These are phyloP conservation scores for Corbicula japonica DNA, from an alignment of 2,888 invertebrate genomes.

Conservation along the genomic window DNA sequence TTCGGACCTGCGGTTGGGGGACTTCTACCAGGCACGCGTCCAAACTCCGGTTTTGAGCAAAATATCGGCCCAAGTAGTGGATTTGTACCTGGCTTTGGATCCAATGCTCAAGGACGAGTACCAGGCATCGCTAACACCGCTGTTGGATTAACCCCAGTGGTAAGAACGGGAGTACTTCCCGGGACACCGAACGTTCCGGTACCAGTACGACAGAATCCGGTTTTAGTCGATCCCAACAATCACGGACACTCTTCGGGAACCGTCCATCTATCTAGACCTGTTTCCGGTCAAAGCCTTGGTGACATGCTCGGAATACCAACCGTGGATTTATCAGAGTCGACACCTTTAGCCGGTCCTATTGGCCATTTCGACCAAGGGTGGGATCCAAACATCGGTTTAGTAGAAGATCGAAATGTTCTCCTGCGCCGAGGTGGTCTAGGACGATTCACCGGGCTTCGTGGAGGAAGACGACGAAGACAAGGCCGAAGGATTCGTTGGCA, in stretches of 20 bases:
- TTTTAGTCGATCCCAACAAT: too few relatives aligned
- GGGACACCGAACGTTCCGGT: constrained; percentile 24
- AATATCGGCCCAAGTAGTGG: too few relatives aligned
- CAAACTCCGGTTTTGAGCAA: too few relatives aligned
- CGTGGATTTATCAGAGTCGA: background rate
- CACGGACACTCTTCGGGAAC: too few relatives aligned
- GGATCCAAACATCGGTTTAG: background rate
- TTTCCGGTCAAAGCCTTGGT: background rate
- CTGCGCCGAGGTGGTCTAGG: background rate
- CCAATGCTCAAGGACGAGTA: too few relatives aligned
- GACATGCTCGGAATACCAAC: constrained; percentile 9
- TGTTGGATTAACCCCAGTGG: background rate
- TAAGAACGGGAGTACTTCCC: constrained; percentile 22
- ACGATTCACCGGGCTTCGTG: background rate
- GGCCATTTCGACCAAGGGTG: too few relatives aligned
- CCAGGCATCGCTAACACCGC: too few relatives aligned
- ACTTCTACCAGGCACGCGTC: background rate
- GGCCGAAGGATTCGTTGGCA: too few relatives aligned
- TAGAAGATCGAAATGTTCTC: constrained; percentile 3
- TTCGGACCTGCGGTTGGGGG: background rate
- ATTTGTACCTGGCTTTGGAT: too few relatives aligned
- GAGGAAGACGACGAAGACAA: background rate
- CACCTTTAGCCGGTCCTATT: background rate
- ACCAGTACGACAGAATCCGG: background rate
- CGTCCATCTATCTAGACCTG: background rate